A percentile compares a stretch with the other conserved stretches of the same genome.
Evolutionary conservation across 2,888 invertebrate genomes (phyloP).

Genomic region (Drosophila trichaetosa): DNA sequence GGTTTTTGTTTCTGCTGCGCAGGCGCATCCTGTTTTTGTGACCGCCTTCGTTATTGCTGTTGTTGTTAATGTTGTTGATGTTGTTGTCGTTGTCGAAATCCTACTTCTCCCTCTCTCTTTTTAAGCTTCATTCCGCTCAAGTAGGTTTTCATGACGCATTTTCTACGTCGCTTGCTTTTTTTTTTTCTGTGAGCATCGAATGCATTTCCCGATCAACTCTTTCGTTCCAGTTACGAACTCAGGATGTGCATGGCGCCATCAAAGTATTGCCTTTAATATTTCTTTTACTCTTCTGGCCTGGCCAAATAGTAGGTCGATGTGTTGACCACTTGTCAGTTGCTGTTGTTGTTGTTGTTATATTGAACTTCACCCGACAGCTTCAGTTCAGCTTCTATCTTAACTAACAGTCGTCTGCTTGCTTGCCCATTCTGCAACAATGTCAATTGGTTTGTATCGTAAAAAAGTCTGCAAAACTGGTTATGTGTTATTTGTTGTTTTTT

Average conservation of each 20-base stretch:
- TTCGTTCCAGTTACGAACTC: constrained; percentile 50
- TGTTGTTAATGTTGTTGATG: constrained; percentile 29
- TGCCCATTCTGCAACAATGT: constrained; percentile 35
- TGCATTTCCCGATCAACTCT: constrained; percentile 56
- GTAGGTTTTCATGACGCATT: constrained; percentile 61
- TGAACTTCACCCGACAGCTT: constrained; percentile 34
- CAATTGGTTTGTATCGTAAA: constrained; percentile 44
- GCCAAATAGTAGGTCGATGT: constrained; percentile 50
- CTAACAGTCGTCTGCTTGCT: constrained; percentile 4
- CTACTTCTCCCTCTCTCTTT: constrained; percentile 48
- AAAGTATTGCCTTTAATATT: constrained; percentile 43
- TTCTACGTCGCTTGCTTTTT: constrained; percentile 13
- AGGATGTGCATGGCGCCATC: constrained; percentile 62
- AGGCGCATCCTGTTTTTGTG: constrained; percentile 73
- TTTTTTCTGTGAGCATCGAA: constrained; percentile 23
- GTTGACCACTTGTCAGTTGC: constrained; percentile 22
- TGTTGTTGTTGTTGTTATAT: constrained; percentile 13
- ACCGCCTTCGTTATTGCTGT: constrained; percentile 43
- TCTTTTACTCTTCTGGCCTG: constrained; percentile 15
- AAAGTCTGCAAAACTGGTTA: constrained; percentile 47
- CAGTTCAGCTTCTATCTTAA: constrained; percentile 13
- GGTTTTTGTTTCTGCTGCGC: constrained; percentile 64
- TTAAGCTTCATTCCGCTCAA: constrained; percentile 23
- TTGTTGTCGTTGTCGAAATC: constrained; percentile 42
- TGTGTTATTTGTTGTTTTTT: constrained; percentile 3